These are phyloP conservation scores for Gambusia holbrooki DNA, from an alignment of 2,113 vertebrate species.

Conservation along the genomic window DNA sequence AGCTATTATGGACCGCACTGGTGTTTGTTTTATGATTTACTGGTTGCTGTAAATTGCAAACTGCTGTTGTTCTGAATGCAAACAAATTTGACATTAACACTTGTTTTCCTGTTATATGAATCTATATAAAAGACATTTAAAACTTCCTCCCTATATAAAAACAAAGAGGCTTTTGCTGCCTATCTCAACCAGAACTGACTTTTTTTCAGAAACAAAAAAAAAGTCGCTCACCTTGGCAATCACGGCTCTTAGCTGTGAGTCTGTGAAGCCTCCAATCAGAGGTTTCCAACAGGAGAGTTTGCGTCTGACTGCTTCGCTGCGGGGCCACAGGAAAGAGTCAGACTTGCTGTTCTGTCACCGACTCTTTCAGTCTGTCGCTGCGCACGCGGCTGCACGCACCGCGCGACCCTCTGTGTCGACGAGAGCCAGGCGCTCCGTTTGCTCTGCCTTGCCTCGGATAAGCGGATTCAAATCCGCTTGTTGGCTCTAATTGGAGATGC, in stretches of 20 bases:
- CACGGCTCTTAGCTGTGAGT: not conserved
- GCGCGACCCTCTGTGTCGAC: not conserved
- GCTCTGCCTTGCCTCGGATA: conserved; percentile 28
- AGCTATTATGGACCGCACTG: too few species aligned
- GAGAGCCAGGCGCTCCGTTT: conserved; percentile 9
- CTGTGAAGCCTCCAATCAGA: not conserved
- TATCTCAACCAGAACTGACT: not conserved
- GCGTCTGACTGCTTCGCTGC: not conserved
- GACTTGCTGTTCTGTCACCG: not conserved
- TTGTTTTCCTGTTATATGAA: too few species aligned
- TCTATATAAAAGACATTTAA: too few species aligned
- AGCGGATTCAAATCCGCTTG: conserved; percentile 18
- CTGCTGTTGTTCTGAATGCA: too few species aligned
- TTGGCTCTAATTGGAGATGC: conserved; percentile 33
- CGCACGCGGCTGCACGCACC: not conserved
- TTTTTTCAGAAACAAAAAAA: not conserved
- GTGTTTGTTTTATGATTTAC: too few species aligned
- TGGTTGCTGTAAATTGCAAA: too few species aligned
- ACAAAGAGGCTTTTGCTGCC: not conserved
- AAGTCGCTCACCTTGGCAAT: not conserved
- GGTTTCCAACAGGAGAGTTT: not conserved
- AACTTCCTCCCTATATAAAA: too few species aligned
- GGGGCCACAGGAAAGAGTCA: not conserved
- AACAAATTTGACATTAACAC: too few species aligned
- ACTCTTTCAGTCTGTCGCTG: not conserved